A percentile compares a stretch with the other conserved stretches of the same genome.
Evolutionary conservation across 2,888 invertebrate genomes (phyloP).

Genomic region (Macrophya annulata): DNA sequence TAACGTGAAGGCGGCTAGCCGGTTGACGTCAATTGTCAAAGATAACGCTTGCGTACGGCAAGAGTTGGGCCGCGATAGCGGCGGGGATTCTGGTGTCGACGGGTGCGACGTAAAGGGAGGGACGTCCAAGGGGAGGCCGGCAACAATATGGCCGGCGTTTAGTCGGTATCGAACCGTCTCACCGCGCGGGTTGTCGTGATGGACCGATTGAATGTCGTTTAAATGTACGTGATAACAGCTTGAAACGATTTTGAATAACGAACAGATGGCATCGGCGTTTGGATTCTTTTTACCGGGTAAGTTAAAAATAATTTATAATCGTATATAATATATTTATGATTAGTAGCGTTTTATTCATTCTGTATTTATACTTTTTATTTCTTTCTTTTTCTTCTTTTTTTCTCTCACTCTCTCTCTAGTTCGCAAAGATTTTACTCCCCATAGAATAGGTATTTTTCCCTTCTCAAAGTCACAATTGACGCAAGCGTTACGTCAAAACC

Average conservation of each 20-base stretch:
- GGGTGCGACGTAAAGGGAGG: conserved; percentile 64
- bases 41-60: conserved; percentile 69
- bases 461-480: conserved; percentile 48
- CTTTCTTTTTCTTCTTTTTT: neutral
- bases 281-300: conserved; percentile 48
- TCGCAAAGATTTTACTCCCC: neutral
- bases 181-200: conserved; percentile 63
- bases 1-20: conserved; percentile 66
- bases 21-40: conserved; percentile 76
- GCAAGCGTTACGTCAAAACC: conserved; percentile 53
- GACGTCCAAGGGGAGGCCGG: conserved; percentile 69
- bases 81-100: conserved; percentile 51
- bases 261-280: conserved; percentile 54
- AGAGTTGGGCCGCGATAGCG: conserved; percentile 51
- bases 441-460: neutral
- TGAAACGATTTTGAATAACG: conserved; percentile 35
- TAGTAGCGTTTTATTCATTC: neutral
- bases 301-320: neutral
- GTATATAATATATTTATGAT: neutral
- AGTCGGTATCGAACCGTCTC: conserved; percentile 77
- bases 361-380: neutral
- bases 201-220: conserved; percentile 55
- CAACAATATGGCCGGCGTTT: conserved; percentile 74
- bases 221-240: conserved; percentile 51
- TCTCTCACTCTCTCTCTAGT: neutral